Conservation (phyloP, 1,140 invertebrate genomes). For the Drosophila grimshawi region DNA sequence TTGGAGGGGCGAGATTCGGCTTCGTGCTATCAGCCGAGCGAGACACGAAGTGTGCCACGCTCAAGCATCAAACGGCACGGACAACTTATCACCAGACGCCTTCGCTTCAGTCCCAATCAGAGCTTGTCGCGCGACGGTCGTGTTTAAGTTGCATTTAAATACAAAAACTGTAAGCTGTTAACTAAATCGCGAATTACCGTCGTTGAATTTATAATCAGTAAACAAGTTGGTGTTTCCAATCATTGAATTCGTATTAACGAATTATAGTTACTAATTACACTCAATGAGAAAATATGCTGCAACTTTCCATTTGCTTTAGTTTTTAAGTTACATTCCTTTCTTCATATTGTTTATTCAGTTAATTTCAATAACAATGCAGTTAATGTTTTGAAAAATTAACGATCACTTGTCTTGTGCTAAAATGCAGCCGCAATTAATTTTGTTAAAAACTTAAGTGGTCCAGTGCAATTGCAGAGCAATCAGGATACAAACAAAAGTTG, state of each 20-base stretch:
- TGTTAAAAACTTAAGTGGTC: conserved; percentile 5
- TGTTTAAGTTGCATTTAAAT: conserved; percentile 5
- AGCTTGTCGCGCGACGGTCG: conserved; percentile 49
- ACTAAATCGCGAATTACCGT: conserved; percentile 20
- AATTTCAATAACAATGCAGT: conserved; percentile 2
- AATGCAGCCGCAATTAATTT: conserved; percentile 18
- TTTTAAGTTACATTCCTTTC: not conserved
- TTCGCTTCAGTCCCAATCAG: conserved; percentile 49
- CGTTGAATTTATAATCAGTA: conserved; percentile 6
- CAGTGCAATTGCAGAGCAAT: not conserved
- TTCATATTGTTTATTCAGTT: not conserved
- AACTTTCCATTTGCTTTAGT: not conserved
- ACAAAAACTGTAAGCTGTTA: conserved; percentile 1
- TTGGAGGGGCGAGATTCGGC: conserved; percentile 19
- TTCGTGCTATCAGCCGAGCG: conserved; percentile 22
- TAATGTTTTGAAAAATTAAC: conserved; percentile 21
- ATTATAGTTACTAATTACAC: not conserved
- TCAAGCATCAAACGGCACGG: conserved; percentile 1
- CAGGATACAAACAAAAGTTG: not conserved
- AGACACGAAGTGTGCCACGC: conserved; percentile 13
- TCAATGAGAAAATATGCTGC: not conserved
- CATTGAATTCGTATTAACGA: not conserved
- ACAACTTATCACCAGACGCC: conserved; percentile 33
- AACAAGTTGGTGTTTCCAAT: not conserved
- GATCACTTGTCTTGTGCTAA: conserved; percentile 17